Evolutionary conservation across 2,888 invertebrate species (phyloP), one percentile per base, ranked within the genome.

Genomic region (Chironomus tentans): DNA sequence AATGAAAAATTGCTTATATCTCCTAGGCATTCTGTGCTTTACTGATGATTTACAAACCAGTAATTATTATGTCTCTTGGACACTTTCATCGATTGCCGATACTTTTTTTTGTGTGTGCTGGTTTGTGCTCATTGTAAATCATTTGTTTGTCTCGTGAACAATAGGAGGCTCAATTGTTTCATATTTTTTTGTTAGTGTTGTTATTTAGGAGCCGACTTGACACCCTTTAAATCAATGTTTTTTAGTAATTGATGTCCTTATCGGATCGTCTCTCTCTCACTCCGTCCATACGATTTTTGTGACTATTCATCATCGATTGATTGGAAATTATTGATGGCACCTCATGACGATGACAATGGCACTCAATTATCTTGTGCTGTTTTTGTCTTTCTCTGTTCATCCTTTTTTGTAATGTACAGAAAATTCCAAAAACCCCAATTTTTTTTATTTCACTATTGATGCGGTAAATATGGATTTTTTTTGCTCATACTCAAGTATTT

Each of bases 281-380:
- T 65, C 38, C 4, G 1, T 38, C 38, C 10, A 4, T 22, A 24
- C 21, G 10, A 65, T 65, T 24, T 15, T 15, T 65, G 22, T 65
- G 22, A 65, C 13, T 65, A 65, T 21, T 13, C 65, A 65, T 65
- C 65, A 65, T 65, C 21, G 65, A 21, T 21, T 69, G 21, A 46
- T 22, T 61, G 61, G 15, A 71, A 74, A 68, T 74, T 74, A 68
- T 68, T 47, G 65, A 68, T 74, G 74, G 62, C 74, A 74, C 74
- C 22, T 71, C 24, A 24, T 65, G 65, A 38, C 22, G 24, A 24
- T 62, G n/a, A 72, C 74, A 74, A 74, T 74, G 68, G 47, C 74
- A 74, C 65, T 74, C 68, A 74, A 73, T 73, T 73, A 62, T 73
- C 62, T 73, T 21, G 7, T 22, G 13, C 56, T 56, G 56, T 56